Base-by-base conservation (phyloP, 2,113 vertebrate genomes). In the Lutjanus erythropterus region DNA sequence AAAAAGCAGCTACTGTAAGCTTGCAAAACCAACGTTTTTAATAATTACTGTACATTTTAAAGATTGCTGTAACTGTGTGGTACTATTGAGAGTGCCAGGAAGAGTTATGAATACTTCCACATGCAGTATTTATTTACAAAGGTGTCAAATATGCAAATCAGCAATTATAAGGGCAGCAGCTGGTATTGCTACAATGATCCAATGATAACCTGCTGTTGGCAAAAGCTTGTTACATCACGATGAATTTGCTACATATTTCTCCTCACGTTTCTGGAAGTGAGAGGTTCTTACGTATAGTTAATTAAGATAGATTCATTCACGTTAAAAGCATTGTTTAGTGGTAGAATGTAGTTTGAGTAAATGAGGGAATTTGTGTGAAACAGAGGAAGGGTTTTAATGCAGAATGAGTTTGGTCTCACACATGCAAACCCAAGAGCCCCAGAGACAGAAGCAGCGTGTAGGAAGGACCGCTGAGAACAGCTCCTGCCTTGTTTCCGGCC, bases 401-500 rank as follows among this genome's bases (percentile, higher is more conserved):
- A 78, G 80, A 46, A 80, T 80, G 75, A 79, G 68, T 87, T 60
- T 60, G 42, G 71, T 75, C 75, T 87, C 78, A 65, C 67, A 80
- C 75, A 85, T 77, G 72, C 80, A 85, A 82, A 81, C 50, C 58
- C 29, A 35, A 33, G 85, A 86, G 81, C 84, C 81, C 71, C 49
- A 66, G 85, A 91, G 87, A 88, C 58, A 74, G 52, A 82, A 80
- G 71, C 84, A 81, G 84, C 71, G 33, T 83, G 78, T 71, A 71
- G 56, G 58, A 71, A 42, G 83, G 42, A 75, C 88, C 66, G 41
- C 74, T 64, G 91, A 93, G 87, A 87, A 84, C 71, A 69, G 73
- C 71, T 81, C 81, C 78, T 75, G 84, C 79, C 84, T 91, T 70
- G 83, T 83, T 86, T 88, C 75, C 37, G 80, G 88, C 87, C 92